Base-by-base conservation (phyloP, 2,888 invertebrate species). In the Gordius sp. region DNA sequence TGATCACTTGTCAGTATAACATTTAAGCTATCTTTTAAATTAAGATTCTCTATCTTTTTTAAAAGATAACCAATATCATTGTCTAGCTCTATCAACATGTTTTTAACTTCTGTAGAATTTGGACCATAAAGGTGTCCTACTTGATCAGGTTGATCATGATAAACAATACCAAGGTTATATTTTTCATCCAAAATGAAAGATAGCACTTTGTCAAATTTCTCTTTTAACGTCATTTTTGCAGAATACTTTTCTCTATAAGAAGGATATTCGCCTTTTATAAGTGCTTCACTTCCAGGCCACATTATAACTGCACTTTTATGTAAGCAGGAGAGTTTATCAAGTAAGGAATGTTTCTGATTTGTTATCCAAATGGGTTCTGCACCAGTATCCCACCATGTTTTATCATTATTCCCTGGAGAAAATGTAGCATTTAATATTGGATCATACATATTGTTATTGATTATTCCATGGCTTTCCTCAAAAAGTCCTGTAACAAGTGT, bases 1-100 rank as follows among this genome's bases (percentile, higher is more conserved):
- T 81, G 81, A 67, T 80, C 80, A 67, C 79, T 79, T 47, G 79
- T 66, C 60, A 80, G 72, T 58, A 80, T 72, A 1, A 80, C 71
- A 65, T 79, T 78, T 0, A 76, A 72, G 61, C 71, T 70, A 27
- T 74, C 68, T 2, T 67, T 63, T 56, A 79, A 66, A 24, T 72
- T 68, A 59, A 71, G 63, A 20, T 68, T 62, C 58, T 71, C 65
- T n/a, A 80, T 64, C 65, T 74, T 67, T 33, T 74, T 63, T 61
- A 71, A 72, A 64, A 69, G 59, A 60, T 78, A 78, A 56, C 71
- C 71, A 0, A 75, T 75, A 2, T 76, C 65, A 60, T 72, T 69
- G 60, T 77, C 75, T 2, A 64, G 59, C n/a, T 41, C 55, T 25
- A 57, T 56, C 18, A 66, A 61, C 26, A 57, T 41, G 2, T 56